Evolutionary conservation across 1,140 invertebrate species (phyloP), one percentile per base, ranked within the genome.

Genomic region (Arion vulgaris): DNA sequence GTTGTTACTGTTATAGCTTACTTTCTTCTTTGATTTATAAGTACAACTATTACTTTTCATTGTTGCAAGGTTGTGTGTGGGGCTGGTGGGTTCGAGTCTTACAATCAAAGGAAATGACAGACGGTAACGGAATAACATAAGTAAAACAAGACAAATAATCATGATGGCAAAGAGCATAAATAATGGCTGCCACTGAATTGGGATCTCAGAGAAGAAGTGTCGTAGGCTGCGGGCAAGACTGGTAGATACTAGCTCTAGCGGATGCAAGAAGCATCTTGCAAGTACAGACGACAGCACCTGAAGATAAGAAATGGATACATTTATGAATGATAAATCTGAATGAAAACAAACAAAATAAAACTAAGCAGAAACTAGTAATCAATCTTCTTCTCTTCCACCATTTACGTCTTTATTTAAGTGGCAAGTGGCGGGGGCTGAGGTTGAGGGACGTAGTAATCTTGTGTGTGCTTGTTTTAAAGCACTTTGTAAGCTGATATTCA

Each of bases 101-200:
- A 90, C 53, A n/a, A 91, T 39, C 19, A 89, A 81, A 2, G 89
- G 89, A 15, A 89, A 45, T 49, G 83, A 77, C 23, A 91, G 82
- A 38, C 86, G 85, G 71, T 91, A 91, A 23, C 87, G 81, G 79
- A 85, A 89, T 26, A 80, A 28, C 85, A 89, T 87, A 2, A 89
- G 66, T 23, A 88, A 36, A 11, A 83, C 45, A 4, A 89, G 5
- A 0, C 89, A 32, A 5, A 84, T 62, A 19, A 86, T 69, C 7
- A 87, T 17, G 15, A 87, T 36, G 1, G 86, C 72, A 26, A 86
- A 36, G 36, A 88, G 34, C 15, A 91, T 69, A 79, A 90, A 80
- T 0, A 88, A 39, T n/a, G 87, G 90, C 68, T 91, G 90, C 90
- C 90, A 91, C 68, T 87, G 88, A 36, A 77, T 32, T 17, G 90